Percentiles rank a stretch among this genome's conserved stretches.
Conservation (phyloP, 2,113 vertebrate species). For the Uria lomvia region DNA sequence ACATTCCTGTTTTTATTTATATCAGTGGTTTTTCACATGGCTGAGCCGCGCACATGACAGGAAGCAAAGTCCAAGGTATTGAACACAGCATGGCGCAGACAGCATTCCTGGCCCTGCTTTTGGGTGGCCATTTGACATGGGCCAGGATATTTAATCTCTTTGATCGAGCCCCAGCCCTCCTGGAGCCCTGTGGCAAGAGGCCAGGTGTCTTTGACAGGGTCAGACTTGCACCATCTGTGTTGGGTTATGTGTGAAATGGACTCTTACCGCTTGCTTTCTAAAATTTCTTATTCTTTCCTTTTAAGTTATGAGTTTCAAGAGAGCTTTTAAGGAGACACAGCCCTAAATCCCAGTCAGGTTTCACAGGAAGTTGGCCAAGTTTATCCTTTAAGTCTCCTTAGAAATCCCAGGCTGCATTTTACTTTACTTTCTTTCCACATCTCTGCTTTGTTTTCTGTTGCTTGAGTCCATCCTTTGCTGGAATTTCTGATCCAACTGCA, state of each 20-base stretch:
- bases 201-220: not conserved
- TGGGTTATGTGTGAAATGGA: not conserved
- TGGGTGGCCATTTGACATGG: fast-evolving
- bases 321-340: not conserved
- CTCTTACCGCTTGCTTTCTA: not conserved
- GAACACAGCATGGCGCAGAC: not conserved
- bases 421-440: not conserved
- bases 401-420: not conserved
- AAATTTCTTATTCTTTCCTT: not conserved
- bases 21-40: not conserved
- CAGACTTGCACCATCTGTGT: not conserved
- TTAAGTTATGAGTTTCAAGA: not conserved
- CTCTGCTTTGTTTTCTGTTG: not conserved
- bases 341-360: not conserved
- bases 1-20: not conserved
- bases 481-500: not conserved
- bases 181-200: fast-evolving
- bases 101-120: not conserved
- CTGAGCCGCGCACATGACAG: not conserved
- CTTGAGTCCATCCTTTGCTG: not conserved
- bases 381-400: not conserved
- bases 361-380: not conserved
- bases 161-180: not conserved
- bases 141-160: not conserved
- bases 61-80: not conserved